Evolutionary conservation across 2,797 vertebrate species (phyloP).

Genomic region (Tapera naevia): DNA sequence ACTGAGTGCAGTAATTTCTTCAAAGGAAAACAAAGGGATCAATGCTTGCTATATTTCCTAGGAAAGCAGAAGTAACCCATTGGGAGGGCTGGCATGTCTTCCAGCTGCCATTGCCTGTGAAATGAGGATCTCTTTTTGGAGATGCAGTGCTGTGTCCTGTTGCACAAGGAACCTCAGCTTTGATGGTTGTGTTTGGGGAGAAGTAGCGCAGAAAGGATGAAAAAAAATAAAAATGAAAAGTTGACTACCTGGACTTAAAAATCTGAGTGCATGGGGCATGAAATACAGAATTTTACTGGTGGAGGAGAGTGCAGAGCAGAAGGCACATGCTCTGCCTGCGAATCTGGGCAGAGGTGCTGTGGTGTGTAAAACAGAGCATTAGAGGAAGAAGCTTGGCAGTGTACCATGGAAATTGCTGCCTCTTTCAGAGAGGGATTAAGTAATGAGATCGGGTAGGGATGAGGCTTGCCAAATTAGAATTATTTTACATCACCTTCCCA

Average conservation of each 20-base stretch:
- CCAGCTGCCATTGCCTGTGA: neutral
- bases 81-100: neutral
- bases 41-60: neutral
- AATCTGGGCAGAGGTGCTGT: neutral
- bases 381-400: constrained; percentile 1
- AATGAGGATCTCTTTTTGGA: neutral
- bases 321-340: constrained; percentile 4
- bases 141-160: neutral
- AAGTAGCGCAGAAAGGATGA: neutral
- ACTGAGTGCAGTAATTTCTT: neutral
- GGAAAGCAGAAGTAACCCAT: neutral
- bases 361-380: neutral
- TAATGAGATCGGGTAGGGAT: neutral
- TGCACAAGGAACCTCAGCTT: neutral
- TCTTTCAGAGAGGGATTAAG: constrained; percentile 6
- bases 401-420: constrained; percentile 12
- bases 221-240: neutral
- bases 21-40: neutral
- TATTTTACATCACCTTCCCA: neutral
- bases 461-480: neutral
- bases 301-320: neutral
- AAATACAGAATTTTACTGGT: neutral
- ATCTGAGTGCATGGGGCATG: neutral
- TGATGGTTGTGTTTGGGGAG: neutral
- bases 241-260: neutral